Percentiles rank a stretch among this genome's conserved stretches.
Evolutionary conservation across 2,113 vertebrate genomes (phyloP).

Genomic region (Verasper variegatus): DNA sequence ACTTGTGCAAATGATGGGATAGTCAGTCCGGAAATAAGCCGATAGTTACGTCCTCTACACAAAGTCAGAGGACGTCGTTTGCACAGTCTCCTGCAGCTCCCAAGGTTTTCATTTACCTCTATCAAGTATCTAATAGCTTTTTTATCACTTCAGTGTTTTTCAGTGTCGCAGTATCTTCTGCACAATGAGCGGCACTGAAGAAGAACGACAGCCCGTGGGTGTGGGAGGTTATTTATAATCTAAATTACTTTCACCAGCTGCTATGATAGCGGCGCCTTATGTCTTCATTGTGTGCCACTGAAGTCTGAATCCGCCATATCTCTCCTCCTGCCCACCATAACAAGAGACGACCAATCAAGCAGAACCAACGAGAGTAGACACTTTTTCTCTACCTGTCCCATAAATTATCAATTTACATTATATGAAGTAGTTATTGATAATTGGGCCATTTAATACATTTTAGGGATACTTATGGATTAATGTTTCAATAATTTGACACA

Average conservation of each 20-base stretch:
- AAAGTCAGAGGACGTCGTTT: conserved; percentile 1
- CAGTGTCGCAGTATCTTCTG: conserved; percentile 21
- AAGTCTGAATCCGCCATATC: conserved; percentile 17
- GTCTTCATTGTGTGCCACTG: conserved; percentile 17
- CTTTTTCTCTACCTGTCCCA: background rate
- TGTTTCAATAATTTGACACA: too few relatives aligned
- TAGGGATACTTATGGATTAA: too few relatives aligned
- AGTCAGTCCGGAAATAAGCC: conserved; percentile 1
- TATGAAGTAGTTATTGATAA: background rate
- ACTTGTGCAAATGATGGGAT: too few relatives aligned
- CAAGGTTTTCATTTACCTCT: conserved; percentile 42
- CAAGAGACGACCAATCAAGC: background rate
- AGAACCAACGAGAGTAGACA: background rate
- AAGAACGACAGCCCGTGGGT: conserved; percentile 29
- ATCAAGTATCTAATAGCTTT: conserved; percentile 42
- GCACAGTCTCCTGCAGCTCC: conserved; percentile 11
- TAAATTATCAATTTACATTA: background rate
- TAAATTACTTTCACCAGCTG: conserved; percentile 49
- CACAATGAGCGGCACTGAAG: conserved; percentile 37
- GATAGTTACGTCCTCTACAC: background rate
- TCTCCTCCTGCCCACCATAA: background rate
- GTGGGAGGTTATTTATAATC: conserved; percentile 35
- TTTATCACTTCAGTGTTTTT: conserved; percentile 23
- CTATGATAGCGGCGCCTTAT: conserved; percentile 25
- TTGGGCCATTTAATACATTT: too few relatives aligned